Evolutionary conservation across 2,113 vertebrate species (phyloP).

Genomic region (Chelonoidis abingdonii): DNA sequence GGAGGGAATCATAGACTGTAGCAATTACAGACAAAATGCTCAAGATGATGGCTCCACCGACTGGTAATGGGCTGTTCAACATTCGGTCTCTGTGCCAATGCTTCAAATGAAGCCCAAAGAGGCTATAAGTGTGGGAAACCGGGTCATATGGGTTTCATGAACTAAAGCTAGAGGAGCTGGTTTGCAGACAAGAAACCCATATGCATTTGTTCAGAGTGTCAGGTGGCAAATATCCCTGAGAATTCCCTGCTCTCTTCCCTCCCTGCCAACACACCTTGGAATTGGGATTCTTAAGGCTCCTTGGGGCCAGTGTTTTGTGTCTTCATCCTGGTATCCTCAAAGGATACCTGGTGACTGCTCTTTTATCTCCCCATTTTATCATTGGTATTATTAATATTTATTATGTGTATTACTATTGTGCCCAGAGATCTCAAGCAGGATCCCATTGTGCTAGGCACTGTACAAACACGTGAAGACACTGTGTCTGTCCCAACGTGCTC

Average conservation of each 20-base stretch:
- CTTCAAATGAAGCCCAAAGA: background rate
- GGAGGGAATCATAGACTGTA: background rate
- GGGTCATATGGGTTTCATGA: background rate
- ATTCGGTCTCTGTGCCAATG: background rate
- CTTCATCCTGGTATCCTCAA: background rate
- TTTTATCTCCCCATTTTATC: background rate
- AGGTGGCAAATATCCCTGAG: background rate
- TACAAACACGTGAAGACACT: background rate
- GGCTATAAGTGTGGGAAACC: background rate
- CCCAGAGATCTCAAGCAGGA: background rate
- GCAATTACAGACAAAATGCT: background rate
- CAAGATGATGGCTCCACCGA: background rate
- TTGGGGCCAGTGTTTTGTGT: background rate
- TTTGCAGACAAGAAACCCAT: background rate
- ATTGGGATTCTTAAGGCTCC: background rate
- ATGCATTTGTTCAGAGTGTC: background rate
- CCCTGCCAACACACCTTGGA: background rate
- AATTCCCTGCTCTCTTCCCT: background rate
- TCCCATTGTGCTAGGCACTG: background rate
- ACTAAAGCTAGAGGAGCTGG: accelerated
- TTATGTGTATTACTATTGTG: accelerated
- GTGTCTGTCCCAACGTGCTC: background rate
- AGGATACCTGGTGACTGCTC: background rate
- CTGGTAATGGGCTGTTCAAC: background rate
- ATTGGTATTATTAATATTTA: background rate